Conservation (phyloP, 2,797 vertebrate species). For the Hylomyscus alleni region DNA sequence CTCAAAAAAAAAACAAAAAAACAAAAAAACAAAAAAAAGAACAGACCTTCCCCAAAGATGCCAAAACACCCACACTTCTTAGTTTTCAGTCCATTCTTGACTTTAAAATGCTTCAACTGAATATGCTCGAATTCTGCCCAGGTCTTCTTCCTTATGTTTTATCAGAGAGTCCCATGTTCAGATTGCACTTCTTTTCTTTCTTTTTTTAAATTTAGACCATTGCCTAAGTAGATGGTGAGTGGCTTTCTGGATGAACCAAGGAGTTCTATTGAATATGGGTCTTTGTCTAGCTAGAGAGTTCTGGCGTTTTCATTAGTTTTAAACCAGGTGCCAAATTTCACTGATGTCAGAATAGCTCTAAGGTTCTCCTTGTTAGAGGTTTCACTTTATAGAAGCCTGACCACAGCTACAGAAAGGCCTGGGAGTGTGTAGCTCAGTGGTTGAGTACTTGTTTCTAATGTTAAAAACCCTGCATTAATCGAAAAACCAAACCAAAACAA, state of each 20-base stretch:
- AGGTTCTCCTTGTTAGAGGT: neutral
- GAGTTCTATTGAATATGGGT: neutral
- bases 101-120: neutral
- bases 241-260: neutral
- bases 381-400: neutral
- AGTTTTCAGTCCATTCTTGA: neutral
- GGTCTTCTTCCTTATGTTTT: neutral
- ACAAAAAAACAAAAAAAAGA: too few species aligned
- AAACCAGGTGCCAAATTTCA: neutral
- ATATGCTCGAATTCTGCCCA: neutral
- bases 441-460: neutral
- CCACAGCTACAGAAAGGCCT: neutral
- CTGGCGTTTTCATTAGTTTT: slow-evolving; percentile 33
- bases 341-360: neutral
- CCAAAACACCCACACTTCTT: neutral
- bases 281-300: neutral
- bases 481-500: too few species aligned
- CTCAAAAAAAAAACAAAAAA: too few species aligned
- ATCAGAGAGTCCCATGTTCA: neutral
- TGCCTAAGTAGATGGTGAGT: neutral
- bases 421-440: neutral
- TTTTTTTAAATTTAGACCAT: neutral
- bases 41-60: neutral
- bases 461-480: neutral
- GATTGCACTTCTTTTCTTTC: neutral